Percentiles rank a stretch among this genome's conserved stretches.
Conservation (phyloP, 35 echinoderm and acorn worm genomes). For the Heliocidaris tuberculata region DNA sequence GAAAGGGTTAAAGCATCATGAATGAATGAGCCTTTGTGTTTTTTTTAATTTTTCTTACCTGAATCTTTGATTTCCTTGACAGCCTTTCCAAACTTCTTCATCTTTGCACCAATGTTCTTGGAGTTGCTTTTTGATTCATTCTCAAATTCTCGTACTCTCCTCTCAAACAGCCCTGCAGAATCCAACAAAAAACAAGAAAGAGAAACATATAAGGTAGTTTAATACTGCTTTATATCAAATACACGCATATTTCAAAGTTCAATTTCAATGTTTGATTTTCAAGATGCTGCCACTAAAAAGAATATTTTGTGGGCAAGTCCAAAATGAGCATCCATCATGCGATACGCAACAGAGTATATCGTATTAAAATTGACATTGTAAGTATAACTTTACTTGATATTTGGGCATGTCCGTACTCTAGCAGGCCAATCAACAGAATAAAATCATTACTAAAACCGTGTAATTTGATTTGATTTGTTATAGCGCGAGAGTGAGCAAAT, state of each 20-base stretch:
- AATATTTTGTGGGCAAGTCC: neutral
- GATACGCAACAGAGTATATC: too few species aligned
- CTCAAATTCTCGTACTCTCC: conserved; percentile 67
- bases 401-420: too few species aligned
- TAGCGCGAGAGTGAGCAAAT: too few species aligned
- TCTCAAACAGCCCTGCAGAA: conserved; percentile 80
- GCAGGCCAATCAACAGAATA: too few species aligned
- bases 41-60: neutral
- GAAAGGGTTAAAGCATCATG: too few species aligned
- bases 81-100: conserved; percentile 83
- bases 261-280: neutral
- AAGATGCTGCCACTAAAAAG: neutral
- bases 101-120: conserved; percentile 70
- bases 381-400: neutral
- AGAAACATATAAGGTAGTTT: neutral
- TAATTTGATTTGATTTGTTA: too few species aligned
- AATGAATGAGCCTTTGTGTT: too few species aligned
- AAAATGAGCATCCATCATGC: neutral
- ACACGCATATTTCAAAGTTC: neutral
- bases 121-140: conserved; percentile 65
- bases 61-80: conserved; percentile 59
- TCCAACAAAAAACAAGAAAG: neutral
- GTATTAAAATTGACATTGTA: neutral
- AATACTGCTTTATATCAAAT: neutral
- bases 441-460: too few species aligned